These are phyloP conservation scores for Phataginus tricuspis DNA, from an alignment of 2,797 vertebrate species.

Conservation along the genomic window DNA sequence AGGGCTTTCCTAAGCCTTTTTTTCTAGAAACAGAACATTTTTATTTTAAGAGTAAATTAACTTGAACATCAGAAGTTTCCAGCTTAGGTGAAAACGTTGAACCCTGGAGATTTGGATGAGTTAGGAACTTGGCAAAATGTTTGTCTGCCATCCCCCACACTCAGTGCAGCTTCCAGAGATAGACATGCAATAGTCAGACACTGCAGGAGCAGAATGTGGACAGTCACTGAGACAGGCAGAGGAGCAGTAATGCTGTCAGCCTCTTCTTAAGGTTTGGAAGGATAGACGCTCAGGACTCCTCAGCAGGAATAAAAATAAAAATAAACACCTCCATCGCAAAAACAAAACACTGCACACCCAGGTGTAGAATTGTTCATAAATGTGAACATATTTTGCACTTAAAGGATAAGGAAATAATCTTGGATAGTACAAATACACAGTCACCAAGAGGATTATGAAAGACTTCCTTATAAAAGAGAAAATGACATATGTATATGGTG, in stretches of 20 bases:
- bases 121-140: slow-evolving; percentile 32
- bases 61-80: slow-evolving; percentile 41
- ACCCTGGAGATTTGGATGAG: background rate
- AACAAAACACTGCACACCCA: background rate
- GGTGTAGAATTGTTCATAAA: background rate
- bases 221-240: background rate
- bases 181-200: background rate
- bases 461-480: background rate
- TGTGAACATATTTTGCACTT: background rate
- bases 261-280: slow-evolving; percentile 3
- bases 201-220: background rate
- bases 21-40: slow-evolving; percentile 47
- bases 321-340: background rate
- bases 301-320: background rate
- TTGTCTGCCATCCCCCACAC: background rate
- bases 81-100: background rate
- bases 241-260: background rate
- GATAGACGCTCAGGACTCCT: background rate
- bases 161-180: background rate
- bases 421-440: background rate
- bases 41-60: slow-evolving; percentile 58
- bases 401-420: background rate
- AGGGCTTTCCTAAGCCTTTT: slow-evolving; percentile 15
- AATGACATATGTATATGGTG: background rate
- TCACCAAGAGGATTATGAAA: background rate